These are phyloP conservation scores for Acanthosepion pharaonis DNA, from an alignment of 2,888 invertebrate genomes.

Conservation along the genomic window DNA sequence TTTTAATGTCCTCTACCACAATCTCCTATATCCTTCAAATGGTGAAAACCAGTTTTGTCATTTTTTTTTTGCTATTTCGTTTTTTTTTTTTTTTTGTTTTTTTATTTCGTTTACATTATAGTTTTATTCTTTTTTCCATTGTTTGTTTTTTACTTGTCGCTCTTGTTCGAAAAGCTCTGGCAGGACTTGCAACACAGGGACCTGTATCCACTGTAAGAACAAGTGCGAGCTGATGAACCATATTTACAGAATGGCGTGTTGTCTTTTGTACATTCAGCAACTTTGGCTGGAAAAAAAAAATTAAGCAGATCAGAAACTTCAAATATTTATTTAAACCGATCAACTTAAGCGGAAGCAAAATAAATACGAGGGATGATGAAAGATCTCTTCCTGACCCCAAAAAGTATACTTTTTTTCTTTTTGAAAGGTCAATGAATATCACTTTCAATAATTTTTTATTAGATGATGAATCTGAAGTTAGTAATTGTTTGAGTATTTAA, in stretches of 20 bases:
- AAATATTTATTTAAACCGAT: not conserved
- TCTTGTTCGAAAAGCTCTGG: conserved; percentile 42
- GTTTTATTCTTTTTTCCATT: not conserved
- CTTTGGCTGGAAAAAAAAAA: conserved; percentile 40
- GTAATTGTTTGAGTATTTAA: no score
- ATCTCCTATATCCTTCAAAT: not conserved
- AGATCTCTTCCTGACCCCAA: no score
- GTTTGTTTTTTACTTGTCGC: not conserved
- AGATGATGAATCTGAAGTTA: no score
- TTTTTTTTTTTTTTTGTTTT: not conserved
- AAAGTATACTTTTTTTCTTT: no score
- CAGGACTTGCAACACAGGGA: conserved; percentile 56
- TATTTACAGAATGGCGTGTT: conserved; percentile 53
- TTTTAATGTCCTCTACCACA: not conserved
- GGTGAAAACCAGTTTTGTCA: not conserved
- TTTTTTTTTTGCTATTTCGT: not conserved
- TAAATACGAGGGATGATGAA: not conserved
- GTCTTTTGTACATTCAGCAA: conserved; percentile 48
- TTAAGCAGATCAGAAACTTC: not conserved
- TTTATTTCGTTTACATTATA: not conserved
- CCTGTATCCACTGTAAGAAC: conserved; percentile 52
- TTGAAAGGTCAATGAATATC: no score
- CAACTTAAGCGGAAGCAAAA: not conserved
- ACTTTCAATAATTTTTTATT: no score
- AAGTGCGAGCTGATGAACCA: conserved; percentile 51